Percentiles rank a stretch among this genome's conserved stretches.
Conservation (phyloP, 1,140 invertebrate genomes). For the Leptinotarsa undecemlineata region DNA sequence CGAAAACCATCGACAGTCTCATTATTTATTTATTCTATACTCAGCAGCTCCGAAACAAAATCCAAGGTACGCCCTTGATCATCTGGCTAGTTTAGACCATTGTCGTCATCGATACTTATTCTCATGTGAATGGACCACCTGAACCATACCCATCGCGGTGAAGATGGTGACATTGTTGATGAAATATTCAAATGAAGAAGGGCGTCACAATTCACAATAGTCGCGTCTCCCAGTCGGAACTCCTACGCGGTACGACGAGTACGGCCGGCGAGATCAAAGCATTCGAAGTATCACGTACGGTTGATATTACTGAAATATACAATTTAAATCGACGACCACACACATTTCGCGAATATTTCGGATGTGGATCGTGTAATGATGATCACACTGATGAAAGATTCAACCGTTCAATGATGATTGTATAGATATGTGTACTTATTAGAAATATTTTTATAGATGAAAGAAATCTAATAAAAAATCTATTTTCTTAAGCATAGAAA, state of each 20-base stretch:
- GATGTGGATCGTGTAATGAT: background rate
- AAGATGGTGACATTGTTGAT: constrained; percentile 29
- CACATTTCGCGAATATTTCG: constrained; percentile 18
- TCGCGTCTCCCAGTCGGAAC: constrained; percentile 26
- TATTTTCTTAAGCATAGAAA: no score
- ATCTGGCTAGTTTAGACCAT: no score
- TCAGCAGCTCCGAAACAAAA: no score
- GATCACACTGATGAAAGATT: background rate
- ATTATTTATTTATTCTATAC: no score
- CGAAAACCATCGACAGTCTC: no score
- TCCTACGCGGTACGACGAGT: constrained; percentile 28
- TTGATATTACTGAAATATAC: constrained; percentile 41
- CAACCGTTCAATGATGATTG: no score
- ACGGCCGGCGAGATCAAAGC: constrained; percentile 44
- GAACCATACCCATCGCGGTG: constrained; percentile 10
- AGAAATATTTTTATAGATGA: no score
- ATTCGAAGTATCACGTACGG: constrained; percentile 37
- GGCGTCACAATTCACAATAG: constrained; percentile 32
- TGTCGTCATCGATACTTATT: constrained; percentile 5
- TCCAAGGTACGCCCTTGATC: no score
- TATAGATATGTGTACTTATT: no score
- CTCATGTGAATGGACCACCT: constrained; percentile 10
- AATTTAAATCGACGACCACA: constrained; percentile 46
- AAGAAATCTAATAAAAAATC: no score
- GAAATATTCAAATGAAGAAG: constrained; percentile 41